These are phyloP conservation scores for Acanthornis magna DNA, from an alignment of 2,797 vertebrate species.

Conservation along the genomic window DNA sequence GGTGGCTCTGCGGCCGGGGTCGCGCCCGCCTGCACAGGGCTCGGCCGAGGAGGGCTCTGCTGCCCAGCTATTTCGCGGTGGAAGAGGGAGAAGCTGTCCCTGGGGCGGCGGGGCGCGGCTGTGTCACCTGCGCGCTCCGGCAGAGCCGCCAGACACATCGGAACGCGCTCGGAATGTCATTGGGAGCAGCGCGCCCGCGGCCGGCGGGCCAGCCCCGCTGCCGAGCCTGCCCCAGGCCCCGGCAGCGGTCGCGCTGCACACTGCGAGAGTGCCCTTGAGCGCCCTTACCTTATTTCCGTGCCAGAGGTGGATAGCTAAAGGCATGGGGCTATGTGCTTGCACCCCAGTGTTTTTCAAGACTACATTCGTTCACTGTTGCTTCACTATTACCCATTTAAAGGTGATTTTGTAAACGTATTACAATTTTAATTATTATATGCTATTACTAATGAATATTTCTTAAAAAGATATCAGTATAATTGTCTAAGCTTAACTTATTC, in stretches of 20 bases:
- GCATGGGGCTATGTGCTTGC: fast-evolving
- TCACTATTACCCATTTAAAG: neutral
- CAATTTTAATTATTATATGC: neutral
- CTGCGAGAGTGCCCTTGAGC: neutral
- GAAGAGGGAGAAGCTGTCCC: too few species aligned
- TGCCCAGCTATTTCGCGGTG: fast-evolving
- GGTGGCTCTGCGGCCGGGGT: neutral
- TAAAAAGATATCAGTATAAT: neutral
- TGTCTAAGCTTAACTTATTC: neutral
- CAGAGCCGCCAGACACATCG: neutral
- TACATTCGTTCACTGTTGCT: neutral
- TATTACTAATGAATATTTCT: neutral
- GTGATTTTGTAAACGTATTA: neutral
- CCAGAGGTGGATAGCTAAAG: too few species aligned
- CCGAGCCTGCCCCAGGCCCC: neutral
- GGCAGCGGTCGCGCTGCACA: neutral
- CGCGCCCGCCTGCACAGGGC: neutral
- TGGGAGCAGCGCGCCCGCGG: neutral
- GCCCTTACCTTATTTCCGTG: neutral
- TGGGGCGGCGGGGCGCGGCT: neutral
- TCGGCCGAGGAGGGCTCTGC: neutral
- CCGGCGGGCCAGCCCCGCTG: neutral
- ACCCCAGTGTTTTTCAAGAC: fast-evolving
- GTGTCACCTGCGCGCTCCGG: neutral
- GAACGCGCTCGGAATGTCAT: neutral